A percentile compares a stretch with the other conserved stretches of the same genome.
These are phyloP conservation scores for Willisornis vidua DNA, from an alignment of 2,113 vertebrate genomes.

Conservation along the genomic window DNA sequence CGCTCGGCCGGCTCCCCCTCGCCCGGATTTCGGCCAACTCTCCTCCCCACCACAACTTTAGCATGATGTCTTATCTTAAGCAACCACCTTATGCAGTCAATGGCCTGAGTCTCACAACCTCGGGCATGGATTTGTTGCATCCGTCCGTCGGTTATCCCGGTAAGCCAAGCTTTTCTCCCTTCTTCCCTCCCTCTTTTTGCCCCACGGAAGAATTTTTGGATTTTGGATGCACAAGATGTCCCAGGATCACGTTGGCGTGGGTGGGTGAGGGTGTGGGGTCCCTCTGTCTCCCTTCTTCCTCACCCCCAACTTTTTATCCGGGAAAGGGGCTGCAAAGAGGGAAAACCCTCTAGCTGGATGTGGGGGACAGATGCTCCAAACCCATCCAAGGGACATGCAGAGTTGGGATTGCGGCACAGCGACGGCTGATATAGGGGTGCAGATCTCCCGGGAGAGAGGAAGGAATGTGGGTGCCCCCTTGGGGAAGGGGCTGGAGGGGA, in stretches of 20 bases:
- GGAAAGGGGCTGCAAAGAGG: background rate
- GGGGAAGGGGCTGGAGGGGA: background rate
- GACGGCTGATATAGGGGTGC: background rate
- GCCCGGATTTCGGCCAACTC: constrained; percentile 68
- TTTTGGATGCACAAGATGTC: background rate
- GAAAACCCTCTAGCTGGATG: background rate
- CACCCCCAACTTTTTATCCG: background rate
- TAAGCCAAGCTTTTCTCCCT: constrained; percentile 71
- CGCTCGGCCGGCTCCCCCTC: constrained; percentile 66
- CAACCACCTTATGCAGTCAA: constrained; percentile 98
- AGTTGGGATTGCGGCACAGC: background rate
- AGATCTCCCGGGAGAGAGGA: fast-evolving
- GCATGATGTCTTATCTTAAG: constrained; percentile 99
- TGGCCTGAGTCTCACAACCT: constrained; percentile 95
- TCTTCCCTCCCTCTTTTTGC: background rate
- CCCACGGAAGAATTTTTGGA: background rate
- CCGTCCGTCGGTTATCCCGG: constrained; percentile 98
- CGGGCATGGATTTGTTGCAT: constrained; percentile 96
- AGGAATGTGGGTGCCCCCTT: fast-evolving
- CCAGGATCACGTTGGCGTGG: background rate
- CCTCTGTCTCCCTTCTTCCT: background rate
- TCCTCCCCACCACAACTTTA: constrained; percentile 80
- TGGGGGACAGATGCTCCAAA: background rate
- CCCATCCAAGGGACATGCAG: background rate
- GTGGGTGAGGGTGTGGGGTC: background rate